phyloP scores from a whole-genome alignment of 2,888 invertebrate species.

The Ectemnius cavifrons region DNA sequence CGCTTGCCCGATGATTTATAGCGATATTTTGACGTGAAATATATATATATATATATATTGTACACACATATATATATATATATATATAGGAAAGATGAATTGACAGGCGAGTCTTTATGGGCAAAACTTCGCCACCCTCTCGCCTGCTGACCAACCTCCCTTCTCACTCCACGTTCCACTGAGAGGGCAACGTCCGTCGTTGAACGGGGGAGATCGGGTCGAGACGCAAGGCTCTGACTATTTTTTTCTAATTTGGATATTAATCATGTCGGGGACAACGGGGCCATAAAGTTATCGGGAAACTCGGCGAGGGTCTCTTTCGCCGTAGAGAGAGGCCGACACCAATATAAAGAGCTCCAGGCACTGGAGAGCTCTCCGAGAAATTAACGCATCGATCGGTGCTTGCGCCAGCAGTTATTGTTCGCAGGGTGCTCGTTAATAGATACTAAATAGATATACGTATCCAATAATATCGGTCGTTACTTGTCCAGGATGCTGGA shows the following conservation, averaged over 20 bases:
- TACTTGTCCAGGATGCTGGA: too few species aligned
- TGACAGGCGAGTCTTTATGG: constrained; percentile 73
- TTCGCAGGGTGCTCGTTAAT: too few species aligned
- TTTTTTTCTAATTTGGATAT: constrained; percentile 66
- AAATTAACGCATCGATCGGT: constrained; percentile 6
- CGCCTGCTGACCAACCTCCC: constrained; percentile 33
- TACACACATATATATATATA: constrained; percentile 57
- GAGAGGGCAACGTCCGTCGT: constrained; percentile 28
- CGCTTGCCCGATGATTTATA: constrained; percentile 74
- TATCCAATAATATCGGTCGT: too few species aligned
- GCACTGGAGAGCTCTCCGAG: neutral
- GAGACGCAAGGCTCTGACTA: constrained; percentile 26
- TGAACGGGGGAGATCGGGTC: constrained; percentile 13
- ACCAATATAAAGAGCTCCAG: neutral
- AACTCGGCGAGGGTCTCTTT: constrained; percentile 1
- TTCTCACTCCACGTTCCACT: constrained; percentile 46
- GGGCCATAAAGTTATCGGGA: constrained; percentile 30
- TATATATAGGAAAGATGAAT: constrained; percentile 72
- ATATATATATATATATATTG: constrained; percentile 60
- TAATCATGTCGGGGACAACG: constrained; percentile 44
- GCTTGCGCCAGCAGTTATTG: too few species aligned
- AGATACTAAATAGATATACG: too few species aligned
- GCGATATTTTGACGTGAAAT: constrained; percentile 77
- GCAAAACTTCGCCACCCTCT: constrained; percentile 71
- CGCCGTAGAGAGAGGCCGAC: neutral